Evolutionary conservation across 2,113 vertebrate species (phyloP), one percentile per base, ranked within the genome.

Genomic region (Turdus rufiventris): DNA sequence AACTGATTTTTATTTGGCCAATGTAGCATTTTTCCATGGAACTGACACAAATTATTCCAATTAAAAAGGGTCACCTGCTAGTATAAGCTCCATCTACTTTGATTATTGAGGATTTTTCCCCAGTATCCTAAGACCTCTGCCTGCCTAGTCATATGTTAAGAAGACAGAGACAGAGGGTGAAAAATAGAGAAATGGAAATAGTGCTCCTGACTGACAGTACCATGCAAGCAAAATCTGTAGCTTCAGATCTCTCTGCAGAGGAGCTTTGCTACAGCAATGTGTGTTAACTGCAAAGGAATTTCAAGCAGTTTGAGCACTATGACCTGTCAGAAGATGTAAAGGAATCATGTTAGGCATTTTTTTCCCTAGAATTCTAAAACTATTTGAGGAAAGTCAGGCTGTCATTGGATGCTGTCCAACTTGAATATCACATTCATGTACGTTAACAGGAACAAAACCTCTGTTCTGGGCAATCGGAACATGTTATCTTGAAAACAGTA

Each of bases 221-320:
- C 61, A 93, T 20, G 60, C 89, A 91, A 91, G 93, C 85, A 93
- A 94, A 95, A 91, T 95, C 88, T 96, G 89, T 81, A 90, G 82
- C 85, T 88, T 95, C 70, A 94, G 84, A 93, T 91, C 45, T 91
- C 62, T 65, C 89, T 94, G 85, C 93, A 91, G 87, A 88, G 26
- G 38, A 93, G 67, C 72, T 94, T 48, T 88, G 72, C 82, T 91
- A 77, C 38, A 83, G 89, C 71, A 63, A 43, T 8, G 36, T 42
- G 71, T 0, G 3, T 40, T 93, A 93, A 85, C 91, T 56, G 89
- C 71, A 96, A 80, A 91, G 65, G 67, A 93, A 91, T 77, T 94
- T 89, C 68, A 80, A 91, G 75, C 75, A 95, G 62, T 95, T 88
- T 93, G 67, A 90, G 82, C 67, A 83, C 51, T 53, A 74, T 36